Base-by-base conservation (phyloP, 2,888 invertebrate genomes). In the Leptopilina drosophilae region DNA sequence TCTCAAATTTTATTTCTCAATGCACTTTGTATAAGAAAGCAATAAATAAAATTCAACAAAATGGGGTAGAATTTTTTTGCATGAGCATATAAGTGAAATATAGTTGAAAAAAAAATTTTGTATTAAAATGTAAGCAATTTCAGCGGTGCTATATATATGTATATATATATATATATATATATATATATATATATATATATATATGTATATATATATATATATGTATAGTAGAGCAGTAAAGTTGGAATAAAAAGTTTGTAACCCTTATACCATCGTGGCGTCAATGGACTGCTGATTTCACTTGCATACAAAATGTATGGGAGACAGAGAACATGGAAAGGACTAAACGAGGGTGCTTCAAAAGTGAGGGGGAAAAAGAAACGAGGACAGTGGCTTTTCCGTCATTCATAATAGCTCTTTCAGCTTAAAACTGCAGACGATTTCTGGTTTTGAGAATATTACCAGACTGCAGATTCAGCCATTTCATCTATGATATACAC, bases 401-500 rank as follows among this genome's bases (percentile, higher is more conserved):
- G 33, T 53, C 56, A 73, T 56, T 73, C 73, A 56, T 73, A 73
- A 73, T 73, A 56, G 56, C 33, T 40, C 73, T 73, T 73, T 73
- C 73, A 73, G 14, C 15, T 73, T 49, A n/a, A 5, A 33, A 73
- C n/a, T 73, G 53, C n/a, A 73, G 33, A 73, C 33, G 73, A 73
- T 73, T 73, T 69, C 73, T 73, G 56, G 33, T 33, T 26, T 49
- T 12, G 73, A 26, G n/a, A 15, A 73, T 73, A 73, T 73, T 73
- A 56, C n/a, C 73, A 73, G 56, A 73, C 73, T 73, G 73, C 40
- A 73, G 33, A n/a, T 73, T 56, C 40, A n/a, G 9, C 33, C 33
- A 53, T 56, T n/a, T 53, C 53, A 73, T n/a, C 49, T 69, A 69
- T 67, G 66, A 66, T 49, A 59, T 62, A 62, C 62, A 69, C 49